Base-by-base conservation (phyloP, 2,888 invertebrate genomes). In the Oxystoma pomonae region DNA sequence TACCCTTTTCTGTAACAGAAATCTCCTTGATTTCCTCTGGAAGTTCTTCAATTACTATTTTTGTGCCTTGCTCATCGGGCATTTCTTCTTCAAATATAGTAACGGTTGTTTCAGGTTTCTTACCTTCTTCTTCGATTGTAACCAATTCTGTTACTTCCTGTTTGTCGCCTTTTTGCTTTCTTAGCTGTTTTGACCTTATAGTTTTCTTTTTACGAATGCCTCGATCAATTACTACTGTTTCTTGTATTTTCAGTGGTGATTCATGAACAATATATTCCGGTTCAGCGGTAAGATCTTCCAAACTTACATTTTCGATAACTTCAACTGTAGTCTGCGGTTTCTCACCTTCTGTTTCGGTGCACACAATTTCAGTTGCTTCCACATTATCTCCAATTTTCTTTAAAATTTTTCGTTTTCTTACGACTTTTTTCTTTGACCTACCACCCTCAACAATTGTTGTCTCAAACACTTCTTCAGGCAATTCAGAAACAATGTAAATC, bases 41-140 rank as follows among this genome's bases (percentile, higher is more conserved):
- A 1, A 77, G 60, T 63, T 72, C 72, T 60, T 70, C 69, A 49
- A 71, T 74, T 57, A 68, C 76, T 67, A 77, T 77, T 64, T 73
- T 70, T 17, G 71, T 62, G 19, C 67, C 63, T 21, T 70, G 66
- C 63, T 74, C 75, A 67, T 71, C 69, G 1, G 75, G 73, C 1
- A 76, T 68, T 64, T 81, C 80, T 1, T 72, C 67, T 49, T 81
- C 78, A 20, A 75, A 76, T 1, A 83, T 75, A 21, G 76, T 74
- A 17, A 84, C 78, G 1, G 79, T 74, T 2, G 79, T 77, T 61
- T 79, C 73, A 7, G 77, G 82, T 66, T 78, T 59, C 67, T 82
- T 78, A 55, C 80, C 82, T 65, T 82, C 82, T 73, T 82, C 81
- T 67, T 82, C 81, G 58, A 81, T 73, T 0, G 82, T 83, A 66